Evolutionary conservation across 2,113 vertebrate genomes (phyloP), one percentile per base, ranked within the genome.

Genomic region (Fregetta grallaria): DNA sequence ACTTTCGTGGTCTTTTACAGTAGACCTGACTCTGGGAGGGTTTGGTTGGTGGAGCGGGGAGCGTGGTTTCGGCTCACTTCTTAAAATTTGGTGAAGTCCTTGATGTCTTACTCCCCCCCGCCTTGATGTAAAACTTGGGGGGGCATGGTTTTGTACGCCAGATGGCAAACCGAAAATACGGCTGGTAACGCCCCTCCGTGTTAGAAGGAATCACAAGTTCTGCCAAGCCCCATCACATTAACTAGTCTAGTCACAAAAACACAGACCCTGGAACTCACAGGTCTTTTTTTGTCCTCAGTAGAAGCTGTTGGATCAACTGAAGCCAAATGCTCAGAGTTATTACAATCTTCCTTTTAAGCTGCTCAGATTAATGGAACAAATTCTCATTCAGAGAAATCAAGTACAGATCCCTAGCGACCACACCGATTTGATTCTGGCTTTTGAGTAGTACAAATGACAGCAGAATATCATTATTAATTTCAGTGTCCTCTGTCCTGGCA

Each of bases 391-490:
- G 81, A 79, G 81, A 61, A 86, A 95, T 62, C 62, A 87, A 89
- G 86, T 79, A 79, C 86, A 88, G 93, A 66, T 36, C 93, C 77
- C 89, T 23, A 68, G 63, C 2, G 13, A 59, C 36, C 22, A 23
- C 52, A n/a, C 10, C 73, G 71, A 70, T 87, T 71, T 93, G 47
- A 77, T 75, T 94, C 52, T 45, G 32, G 38, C 36, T 91, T 91
- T 79, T 86, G 71, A 87, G 66, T 23, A 61, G n/a, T 77, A 87
- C 75, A 90, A 91, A 82, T 87, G 58, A 62, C 86, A 94, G 58
- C 58, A 81, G 86, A 92, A n/a, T 80, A 79, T 74, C 19, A 66
- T 73, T 68, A 92, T 85, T 93, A 49, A 96, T 83, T 96, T 95
- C 89, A 88, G 71, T 88, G n/a, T 62, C 47, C 27, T 23, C 62